Evolutionary conservation across 2,797 vertebrate species (phyloP), one percentile per base, ranked within the genome.

Genomic region (Channa striata): DNA sequence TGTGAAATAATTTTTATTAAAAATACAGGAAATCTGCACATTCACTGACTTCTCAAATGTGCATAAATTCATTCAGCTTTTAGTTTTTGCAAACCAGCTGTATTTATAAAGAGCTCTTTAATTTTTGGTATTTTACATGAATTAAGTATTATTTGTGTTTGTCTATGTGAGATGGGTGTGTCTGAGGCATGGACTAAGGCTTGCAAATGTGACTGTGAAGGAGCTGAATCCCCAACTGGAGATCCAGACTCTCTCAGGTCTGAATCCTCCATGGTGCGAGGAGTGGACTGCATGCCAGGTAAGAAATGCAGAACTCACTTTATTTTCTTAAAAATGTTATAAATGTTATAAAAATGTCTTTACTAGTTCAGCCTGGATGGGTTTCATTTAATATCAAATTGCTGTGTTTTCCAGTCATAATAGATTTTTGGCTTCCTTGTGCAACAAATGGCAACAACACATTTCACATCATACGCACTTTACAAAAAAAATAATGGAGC

Each of bases 181-280:
- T 83, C 94, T 40, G 96, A 96, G 72, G 84, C 93, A n/a, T 96
- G 96, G 96, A 94, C 90, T 79, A 97, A 93, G 89, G 90, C 94
- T 23, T 98, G 97, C 91, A 97, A 96, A 89, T 97, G 96, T 1
- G 93, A 98, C 56, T 97, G 97, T 77, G 94, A 97, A 46, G 95
- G 91, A 82, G 87, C 87, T 69, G 90, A 93, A 62, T 73, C 92
- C 47, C 95, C 93, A 6, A 93, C 91, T 0, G 89, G 93, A 63
- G 92, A 92, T 88, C 77, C 82, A 48, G 43, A 44, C n/a, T 44
- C 77, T 59, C 61, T 87, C 2, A 74, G 54, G 8, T 74, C 72
- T 40, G 56, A 82, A 56, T 57, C 80, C 2, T 49, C 80, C 17
- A 69, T 69, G 72, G 85, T 90, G 63, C 78, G 50, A 39, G 91